Evolutionary conservation across 2,888 invertebrate genomes (phyloP).

Genomic region (Melanotus villosus): DNA sequence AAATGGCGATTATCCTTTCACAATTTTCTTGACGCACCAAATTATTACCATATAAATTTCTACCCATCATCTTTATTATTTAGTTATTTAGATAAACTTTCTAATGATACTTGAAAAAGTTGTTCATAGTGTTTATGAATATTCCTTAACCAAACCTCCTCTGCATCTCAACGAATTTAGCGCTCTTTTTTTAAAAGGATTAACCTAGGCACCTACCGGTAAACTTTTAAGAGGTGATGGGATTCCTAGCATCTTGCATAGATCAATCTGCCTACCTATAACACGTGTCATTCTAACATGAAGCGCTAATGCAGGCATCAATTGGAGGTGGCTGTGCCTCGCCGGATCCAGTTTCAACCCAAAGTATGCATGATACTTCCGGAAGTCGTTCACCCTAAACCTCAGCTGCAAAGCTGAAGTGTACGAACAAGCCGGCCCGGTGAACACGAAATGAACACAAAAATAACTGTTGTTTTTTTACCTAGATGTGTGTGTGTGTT

Average conservation of each 20-base stretch:
- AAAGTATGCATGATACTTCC: conserved; percentile 51
- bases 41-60: conserved; percentile 1
- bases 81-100: not conserved
- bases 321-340: conserved; percentile 29
- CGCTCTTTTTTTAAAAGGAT: no score
- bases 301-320: not conserved
- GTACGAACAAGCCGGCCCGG: conserved; percentile 13
- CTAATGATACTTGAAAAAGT: not conserved
- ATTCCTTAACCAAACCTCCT: no score
- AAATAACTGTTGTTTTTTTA: conserved; percentile 15
- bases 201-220: no score
- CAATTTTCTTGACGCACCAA: not conserved
- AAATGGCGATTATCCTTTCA: not conserved
- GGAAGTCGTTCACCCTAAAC: conserved; percentile 52
- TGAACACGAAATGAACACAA: conserved; percentile 10
- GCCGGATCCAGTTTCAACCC: conserved; percentile 48
- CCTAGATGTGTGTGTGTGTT: not conserved
- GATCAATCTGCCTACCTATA: not conserved
- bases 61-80: not conserved
- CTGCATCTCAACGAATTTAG: no score
- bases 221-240: no score
- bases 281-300: conserved; percentile 20
- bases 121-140: no score
- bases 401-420: conserved; percentile 23
- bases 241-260: no score